phyloP scores from a whole-genome alignment of 2,113 vertebrate genomes.

The Anarhynchus alexandrinus region DNA sequence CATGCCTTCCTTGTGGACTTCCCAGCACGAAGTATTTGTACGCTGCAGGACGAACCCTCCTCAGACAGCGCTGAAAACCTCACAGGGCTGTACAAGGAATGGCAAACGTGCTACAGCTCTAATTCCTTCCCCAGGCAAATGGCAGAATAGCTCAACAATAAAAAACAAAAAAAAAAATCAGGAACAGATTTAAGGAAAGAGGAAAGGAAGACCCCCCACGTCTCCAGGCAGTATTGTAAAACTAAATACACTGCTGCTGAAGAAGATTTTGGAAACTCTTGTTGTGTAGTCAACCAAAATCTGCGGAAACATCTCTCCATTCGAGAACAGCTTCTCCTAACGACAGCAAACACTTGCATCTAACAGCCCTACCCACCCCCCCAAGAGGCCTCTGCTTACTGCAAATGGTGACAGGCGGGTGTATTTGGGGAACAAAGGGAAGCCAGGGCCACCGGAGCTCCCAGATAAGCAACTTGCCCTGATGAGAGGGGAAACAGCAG shows the following conservation, averaged over 20 bases:
- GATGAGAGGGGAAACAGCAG: background rate
- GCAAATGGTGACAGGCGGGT: background rate
- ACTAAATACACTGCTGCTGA: background rate
- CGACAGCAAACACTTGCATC: background rate
- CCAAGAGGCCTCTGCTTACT: background rate
- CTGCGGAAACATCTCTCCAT: background rate
- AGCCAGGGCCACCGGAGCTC: background rate
- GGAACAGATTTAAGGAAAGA: background rate
- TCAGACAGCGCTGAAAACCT: background rate
- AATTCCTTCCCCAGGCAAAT: background rate
- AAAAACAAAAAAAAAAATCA: background rate
- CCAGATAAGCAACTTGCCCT: background rate
- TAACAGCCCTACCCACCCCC: background rate
- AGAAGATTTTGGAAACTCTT: background rate
- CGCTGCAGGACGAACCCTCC: background rate
- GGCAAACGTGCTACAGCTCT: background rate
- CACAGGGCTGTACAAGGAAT: background rate
- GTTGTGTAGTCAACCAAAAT: background rate
- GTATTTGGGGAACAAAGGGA: background rate
- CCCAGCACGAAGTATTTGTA: background rate
- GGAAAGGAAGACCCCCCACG: background rate
- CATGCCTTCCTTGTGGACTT: background rate
- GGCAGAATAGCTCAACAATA: background rate
- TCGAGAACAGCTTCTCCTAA: background rate
- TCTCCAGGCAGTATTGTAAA: background rate